Evolutionary conservation across 2,113 vertebrate genomes (phyloP).

Genomic region (Mystacornis crossleyi): DNA sequence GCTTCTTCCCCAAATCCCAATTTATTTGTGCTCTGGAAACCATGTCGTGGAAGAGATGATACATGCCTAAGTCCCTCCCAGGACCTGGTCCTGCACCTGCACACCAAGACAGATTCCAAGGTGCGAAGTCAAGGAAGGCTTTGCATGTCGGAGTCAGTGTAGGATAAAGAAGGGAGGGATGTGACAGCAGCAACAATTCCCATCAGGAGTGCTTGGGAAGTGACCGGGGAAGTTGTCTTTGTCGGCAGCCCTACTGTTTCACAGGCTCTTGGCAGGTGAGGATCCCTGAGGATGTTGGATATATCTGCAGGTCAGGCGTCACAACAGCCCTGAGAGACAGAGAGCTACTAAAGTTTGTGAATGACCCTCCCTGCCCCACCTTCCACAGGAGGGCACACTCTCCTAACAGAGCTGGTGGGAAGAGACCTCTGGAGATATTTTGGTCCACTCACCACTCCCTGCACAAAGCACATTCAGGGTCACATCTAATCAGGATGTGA

Average conservation of each 20-base stretch:
- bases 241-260: background rate
- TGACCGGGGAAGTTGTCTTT: background rate
- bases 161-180: background rate
- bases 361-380: background rate
- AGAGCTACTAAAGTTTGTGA: background rate
- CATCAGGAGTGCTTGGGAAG: background rate
- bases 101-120: background rate
- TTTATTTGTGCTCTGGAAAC: background rate
- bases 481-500: background rate
- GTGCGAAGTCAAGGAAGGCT: rapidly evolving
- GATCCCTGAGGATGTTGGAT: background rate
- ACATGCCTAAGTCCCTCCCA: background rate
- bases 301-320: background rate
- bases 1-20: background rate
- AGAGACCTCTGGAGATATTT: background rate
- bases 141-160: background rate
- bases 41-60: background rate
- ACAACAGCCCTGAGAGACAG: background rate
- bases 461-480: rapidly evolving
- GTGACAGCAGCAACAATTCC: background rate
- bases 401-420: background rate
- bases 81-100: rapidly evolving
- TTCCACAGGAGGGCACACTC: background rate
- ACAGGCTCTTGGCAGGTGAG: background rate
- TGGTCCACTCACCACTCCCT: background rate